Evolutionary conservation across 2,113 vertebrate species (phyloP).

Genomic region (Prunella fulvescens): DNA sequence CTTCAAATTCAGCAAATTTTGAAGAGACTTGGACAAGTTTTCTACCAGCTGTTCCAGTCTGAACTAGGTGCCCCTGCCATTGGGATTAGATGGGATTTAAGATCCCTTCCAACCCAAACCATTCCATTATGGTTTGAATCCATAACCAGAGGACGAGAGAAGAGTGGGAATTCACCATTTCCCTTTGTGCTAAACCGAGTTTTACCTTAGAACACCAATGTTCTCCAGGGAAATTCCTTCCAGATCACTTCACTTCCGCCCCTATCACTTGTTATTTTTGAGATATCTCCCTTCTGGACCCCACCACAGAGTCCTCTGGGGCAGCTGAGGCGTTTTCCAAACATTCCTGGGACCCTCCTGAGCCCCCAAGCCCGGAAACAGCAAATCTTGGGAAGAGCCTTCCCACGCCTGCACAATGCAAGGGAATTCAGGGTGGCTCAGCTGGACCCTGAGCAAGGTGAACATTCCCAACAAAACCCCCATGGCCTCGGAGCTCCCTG

Average conservation of each 20-base stretch:
- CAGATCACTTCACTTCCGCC: not conserved
- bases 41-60: not conserved
- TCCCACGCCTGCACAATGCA: not conserved
- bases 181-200: not conserved
- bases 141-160: not conserved
- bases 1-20: not conserved
- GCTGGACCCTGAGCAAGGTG: not conserved
- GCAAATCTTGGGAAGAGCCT: not conserved
- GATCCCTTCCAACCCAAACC: not conserved
- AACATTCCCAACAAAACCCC: not conserved
- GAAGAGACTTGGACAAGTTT: not conserved
- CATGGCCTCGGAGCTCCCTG: not conserved
- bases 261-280: slow-evolving; percentile 2
- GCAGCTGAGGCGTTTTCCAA: not conserved
- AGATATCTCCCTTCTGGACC: not conserved
- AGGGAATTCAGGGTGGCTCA: not conserved
- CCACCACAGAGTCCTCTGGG: not conserved
- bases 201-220: not conserved
- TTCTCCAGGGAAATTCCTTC: not conserved
- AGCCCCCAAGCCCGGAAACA: not conserved
- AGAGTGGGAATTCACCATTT: not conserved
- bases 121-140: not conserved
- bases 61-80: not conserved
- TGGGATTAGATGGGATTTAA: not conserved
- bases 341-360: not conserved